Base-by-base conservation (phyloP, 2,888 invertebrate genomes). In the Polydesmus complanatus region DNA sequence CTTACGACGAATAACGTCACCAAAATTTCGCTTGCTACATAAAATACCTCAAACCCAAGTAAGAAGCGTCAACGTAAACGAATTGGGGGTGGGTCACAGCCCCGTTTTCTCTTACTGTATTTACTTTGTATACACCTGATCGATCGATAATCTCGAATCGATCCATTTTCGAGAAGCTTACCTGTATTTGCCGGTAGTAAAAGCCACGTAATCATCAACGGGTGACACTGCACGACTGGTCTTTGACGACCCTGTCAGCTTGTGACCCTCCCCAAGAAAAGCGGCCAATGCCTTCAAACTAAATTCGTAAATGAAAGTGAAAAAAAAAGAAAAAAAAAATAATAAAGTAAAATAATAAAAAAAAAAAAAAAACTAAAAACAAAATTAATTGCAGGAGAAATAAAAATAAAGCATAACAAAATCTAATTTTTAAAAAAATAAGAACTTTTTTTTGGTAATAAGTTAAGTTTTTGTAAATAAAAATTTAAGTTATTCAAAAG, bases 401-500 rank as follows among this genome's bases (percentile, higher is more conserved):
- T 8, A 5, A 19, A 27, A 19, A 25, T 21, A 47, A 22, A 23
- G 37, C 37, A 21, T 21, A 14, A 22, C 22, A 27, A 22, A 57
- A 2, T 19, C 19, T 14, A 22, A 2, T 27, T 47, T 51, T 78
- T 72, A 83, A 72, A 83, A n/a, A n/a, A n/a, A n/a, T n/a, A n/a
- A n/a, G n/a, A n/a, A n/a, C n/a, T n/a, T n/a, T n/a, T n/a, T n/a
- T n/a, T n/a, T n/a, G n/a, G n/a, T n/a, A n/a, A n/a, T n/a, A n/a
- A n/a, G n/a, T n/a, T n/a, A n/a, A n/a, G n/a, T n/a, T n/a, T n/a
- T n/a, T n/a, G n/a, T n/a, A n/a, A n/a, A n/a, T n/a, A n/a, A n/a
- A n/a, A n/a, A n/a, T n/a, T n/a, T n/a, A n/a, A n/a, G n/a, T n/a
- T n/a, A n/a, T n/a, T n/a, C n/a, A n/a, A n/a, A n/a, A n/a, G n/a